phyloP scores from a whole-genome alignment of 2,888 invertebrate genomes.

The Linnaemya vulpina region DNA sequence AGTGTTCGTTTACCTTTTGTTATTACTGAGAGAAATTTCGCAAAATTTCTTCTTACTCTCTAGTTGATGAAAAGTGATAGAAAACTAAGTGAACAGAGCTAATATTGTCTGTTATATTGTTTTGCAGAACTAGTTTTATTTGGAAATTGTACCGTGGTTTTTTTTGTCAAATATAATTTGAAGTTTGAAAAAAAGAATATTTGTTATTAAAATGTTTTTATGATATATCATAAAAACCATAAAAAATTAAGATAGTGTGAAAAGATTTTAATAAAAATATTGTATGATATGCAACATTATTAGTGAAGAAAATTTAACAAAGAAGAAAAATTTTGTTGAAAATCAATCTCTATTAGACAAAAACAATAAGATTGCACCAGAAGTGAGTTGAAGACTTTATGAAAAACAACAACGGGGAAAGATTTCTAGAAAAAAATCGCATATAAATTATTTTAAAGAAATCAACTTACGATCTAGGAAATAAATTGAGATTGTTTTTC shows the following conservation, averaged over 20 bases:
- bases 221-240: constrained; percentile 42
- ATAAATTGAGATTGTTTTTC: constrained; percentile 28
- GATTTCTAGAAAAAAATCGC: neutral
- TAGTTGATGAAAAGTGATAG: no score
- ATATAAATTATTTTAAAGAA: neutral
- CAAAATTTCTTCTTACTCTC: no score
- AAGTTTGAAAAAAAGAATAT: constrained; percentile 71
- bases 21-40: no score
- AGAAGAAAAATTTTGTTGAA: constrained; percentile 49
- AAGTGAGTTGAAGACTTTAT: constrained; percentile 23
- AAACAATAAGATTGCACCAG: constrained; percentile 1
- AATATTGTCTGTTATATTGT: no score
- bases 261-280: constrained; percentile 49
- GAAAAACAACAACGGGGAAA: neutral
- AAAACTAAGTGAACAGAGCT: no score
- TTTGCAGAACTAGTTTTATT: no score
- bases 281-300: constrained; percentile 32
- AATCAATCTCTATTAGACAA: neutral
- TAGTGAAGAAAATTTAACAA: constrained; percentile 65
- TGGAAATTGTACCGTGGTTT: neutral
- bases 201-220: constrained; percentile 48
- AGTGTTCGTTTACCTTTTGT: no score
- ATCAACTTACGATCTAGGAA: constrained; percentile 6
- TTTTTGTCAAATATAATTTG: constrained; percentile 72
- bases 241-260: constrained; percentile 58